Base-by-base conservation (phyloP, 1,140 invertebrate species). In the Tetramorium parvispinum region DNA sequence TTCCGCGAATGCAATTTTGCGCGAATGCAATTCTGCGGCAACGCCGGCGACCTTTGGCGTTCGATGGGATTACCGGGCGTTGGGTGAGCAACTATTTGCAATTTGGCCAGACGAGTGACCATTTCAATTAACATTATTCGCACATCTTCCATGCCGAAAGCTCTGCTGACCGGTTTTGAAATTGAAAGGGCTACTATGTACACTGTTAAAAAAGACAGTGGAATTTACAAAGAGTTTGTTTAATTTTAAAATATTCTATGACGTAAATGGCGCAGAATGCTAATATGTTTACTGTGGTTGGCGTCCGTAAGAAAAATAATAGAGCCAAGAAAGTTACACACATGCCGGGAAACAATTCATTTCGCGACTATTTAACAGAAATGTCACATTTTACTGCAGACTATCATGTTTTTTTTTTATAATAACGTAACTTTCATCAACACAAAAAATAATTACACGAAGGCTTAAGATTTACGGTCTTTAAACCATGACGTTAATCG, bases 61-160 rank as follows among this genome's bases (percentile, higher is more conserved):
- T 86, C 43, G 55, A 51, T 51, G 73, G 59, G 83, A 82, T 86
- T 76, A 76, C 66, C 61, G 46, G 40, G 55, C 70, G 68, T 59
- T 85, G 83, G 27, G 21, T 40, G 46, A 70, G 70, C 73, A 89
- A 86, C 68, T 88, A 88, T 89, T 88, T 76, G 59, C 73, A 82
- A 37, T 76, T 82, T 78, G n/a, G 37, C 51, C 21, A 81, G 46
- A 55, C 65, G 76, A 86, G 49, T 43, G 83, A 88, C 43, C 55
- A 78, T 81, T 86, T 77, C 76, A 75, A 88, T 89, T 82, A 89
- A 88, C 59, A 82, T 88, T 89, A 86, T 86, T 88, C 87, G 87
- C 81, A 53, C 70, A 65, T 88, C 82, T 88, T 89, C 32, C 16
- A 43, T 21, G 27, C 37, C 71, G 78, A 24, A 18, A 59, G 53